Evolutionary conservation across 2,888 invertebrate genomes (phyloP), one percentile per base, ranked within the genome.

Genomic region (Megamerina dolium): DNA sequence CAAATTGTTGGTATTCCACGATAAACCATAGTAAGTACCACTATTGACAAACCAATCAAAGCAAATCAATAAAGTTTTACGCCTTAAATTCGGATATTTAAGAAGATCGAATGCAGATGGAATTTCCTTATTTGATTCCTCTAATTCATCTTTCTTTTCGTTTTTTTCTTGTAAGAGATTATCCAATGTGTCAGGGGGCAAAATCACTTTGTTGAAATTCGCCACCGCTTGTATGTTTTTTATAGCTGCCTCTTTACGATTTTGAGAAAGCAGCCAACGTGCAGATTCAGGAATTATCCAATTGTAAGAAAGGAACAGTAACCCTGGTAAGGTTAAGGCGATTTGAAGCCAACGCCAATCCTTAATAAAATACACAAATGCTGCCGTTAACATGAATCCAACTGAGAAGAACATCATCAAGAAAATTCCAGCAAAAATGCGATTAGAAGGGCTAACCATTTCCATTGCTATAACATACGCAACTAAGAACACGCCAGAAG

Each of bases 1-100:
- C 39, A 87, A 75, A 59, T 78, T 81, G 37, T 79, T 81, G 4
- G 84, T 81, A 60, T 82, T 83, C 81, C 86, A 82, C 1, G 85
- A 85, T 6, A 87, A 69, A 0, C 86, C 87, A 58, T 87, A 87
- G 66, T 87, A 87, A 8, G 84, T 82, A 45, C 82, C 81, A 56
- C 83, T 84, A 60, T 82, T 84, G 14, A 84, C 85, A 64, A 85
- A 80, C 86, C 86, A 86, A 61, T 82, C 81, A 61, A 82, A 83
- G 68, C 85, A 83, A 50, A 85, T 77, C 40, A 83, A 74, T n/a
- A 82, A 62, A 26, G 80, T 78, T 58, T 81, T 81, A 50, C 75
- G 77, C 45, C 81, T 73, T 34, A 85, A 70, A 60, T 80, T 82
- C 2, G 81, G 77, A 66, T 81, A 78, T 46, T 74, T 74, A 51